Evolutionary conservation across 2,888 invertebrate genomes (phyloP).

Genomic region (Nasonia oneida): DNA sequence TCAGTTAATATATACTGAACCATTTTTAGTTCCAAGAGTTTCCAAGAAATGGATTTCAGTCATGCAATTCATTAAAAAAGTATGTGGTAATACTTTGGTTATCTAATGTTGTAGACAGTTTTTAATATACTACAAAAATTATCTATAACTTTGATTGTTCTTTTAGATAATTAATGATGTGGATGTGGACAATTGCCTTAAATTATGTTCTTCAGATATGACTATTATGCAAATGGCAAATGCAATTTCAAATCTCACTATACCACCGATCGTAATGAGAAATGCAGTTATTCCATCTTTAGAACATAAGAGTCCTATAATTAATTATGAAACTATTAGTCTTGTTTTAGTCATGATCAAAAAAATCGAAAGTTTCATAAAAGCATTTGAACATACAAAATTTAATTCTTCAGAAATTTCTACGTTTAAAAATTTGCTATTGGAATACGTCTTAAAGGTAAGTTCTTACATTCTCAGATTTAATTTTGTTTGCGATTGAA

Average conservation of each 20-base stretch:
- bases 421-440: conserved; percentile 64
- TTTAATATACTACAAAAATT: not conserved
- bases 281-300: conserved; percentile 70
- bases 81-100: conserved; percentile 56
- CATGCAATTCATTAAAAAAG: conserved; percentile 73
- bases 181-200: conserved; percentile 76
- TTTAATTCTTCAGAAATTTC: conserved; percentile 60
- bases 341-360: conserved; percentile 78
- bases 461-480: conserved; percentile 26
- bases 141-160: not conserved
- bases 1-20: conserved; percentile 82
- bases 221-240: conserved; percentile 81
- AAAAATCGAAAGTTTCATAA: conserved; percentile 76
- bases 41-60: conserved; percentile 74
- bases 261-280: conserved; percentile 81
- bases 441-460: conserved; percentile 70
- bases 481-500: not conserved
- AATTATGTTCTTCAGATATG: conserved; percentile 79
- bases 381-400: conserved; percentile 61
- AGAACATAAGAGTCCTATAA: conserved; percentile 66
- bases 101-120: conserved; percentile 68
- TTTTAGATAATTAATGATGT: conserved; percentile 71
- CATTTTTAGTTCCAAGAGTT: conserved; percentile 82
- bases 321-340: conserved; percentile 75
- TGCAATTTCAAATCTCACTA: conserved; percentile 80